phyloP scores from a whole-genome alignment of 2,113 vertebrate genomes.

The Mustela lutreola region DNA sequence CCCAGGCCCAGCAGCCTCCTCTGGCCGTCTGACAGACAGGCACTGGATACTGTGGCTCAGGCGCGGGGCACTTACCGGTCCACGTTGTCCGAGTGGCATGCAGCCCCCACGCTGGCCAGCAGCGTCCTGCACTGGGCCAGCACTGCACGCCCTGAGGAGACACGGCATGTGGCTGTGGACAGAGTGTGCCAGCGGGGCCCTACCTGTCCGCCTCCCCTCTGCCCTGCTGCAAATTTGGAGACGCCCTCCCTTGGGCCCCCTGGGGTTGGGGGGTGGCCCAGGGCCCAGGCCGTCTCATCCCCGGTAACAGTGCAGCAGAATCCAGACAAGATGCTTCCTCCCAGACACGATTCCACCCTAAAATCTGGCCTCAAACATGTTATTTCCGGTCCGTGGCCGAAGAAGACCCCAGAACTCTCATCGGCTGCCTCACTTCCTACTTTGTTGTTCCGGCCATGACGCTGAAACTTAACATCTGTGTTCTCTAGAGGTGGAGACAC shows the following conservation, averaged over 20 bases:
- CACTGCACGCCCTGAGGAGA: constrained; percentile 90
- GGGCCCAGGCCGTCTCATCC: rapidly evolving
- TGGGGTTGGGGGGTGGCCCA: rapidly evolving
- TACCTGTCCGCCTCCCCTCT: neutral
- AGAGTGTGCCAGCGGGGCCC: rapidly evolving
- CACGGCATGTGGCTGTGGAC: neutral
- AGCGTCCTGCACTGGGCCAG: constrained; percentile 91
- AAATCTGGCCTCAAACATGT: rapidly evolving
- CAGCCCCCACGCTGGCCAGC: constrained; percentile 95
- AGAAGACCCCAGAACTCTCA: rapidly evolving
- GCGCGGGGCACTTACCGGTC: constrained; percentile 87
- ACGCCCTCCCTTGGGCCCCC: neutral
- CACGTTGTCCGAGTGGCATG: constrained; percentile 94
- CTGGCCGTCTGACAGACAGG: no score
- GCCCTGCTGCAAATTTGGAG: neutral
- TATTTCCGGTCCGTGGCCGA: rapidly evolving
- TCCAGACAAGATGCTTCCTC: rapidly evolving
- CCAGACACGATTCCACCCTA: neutral
- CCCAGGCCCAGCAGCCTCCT: no score
- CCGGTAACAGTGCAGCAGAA: neutral
- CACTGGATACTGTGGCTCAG: rapidly evolving
- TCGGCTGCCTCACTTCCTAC: neutral
- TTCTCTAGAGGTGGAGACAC: no score
- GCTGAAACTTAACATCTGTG: rapidly evolving
- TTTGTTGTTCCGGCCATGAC: no score